Base-by-base conservation (phyloP, 2,113 vertebrate genomes). In the Rutilus rutilus region DNA sequence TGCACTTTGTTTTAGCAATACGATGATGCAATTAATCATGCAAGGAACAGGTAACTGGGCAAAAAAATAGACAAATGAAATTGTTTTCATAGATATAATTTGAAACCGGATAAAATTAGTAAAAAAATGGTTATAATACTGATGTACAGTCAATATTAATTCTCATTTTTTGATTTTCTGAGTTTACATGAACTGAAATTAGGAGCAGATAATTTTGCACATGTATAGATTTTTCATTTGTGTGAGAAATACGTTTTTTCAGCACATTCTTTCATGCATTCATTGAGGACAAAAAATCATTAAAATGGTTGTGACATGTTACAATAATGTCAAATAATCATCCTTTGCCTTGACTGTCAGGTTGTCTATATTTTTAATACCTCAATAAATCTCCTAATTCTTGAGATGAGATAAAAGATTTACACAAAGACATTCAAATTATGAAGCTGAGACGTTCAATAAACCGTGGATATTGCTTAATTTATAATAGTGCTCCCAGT, bases 321-420 rank as follows among this genome's bases (percentile, higher is more conserved):
- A 8, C 21, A 75, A 75, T 27, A 25, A 25, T 74, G 12, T 25
- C 71, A 47, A 47, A 74, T 21, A 47, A 27, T 47, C 71, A 42
- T 59, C 54, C 7, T 79, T 62, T 3, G 23, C 21, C 23, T 45
- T 1, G 12, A 62, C 12, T 62, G 33, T 27, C 30, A 79, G 77
- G 12, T 79, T 62, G 33, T 79, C 57, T 79, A 45, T 79, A 62
- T 62, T 42, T 79, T 39, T 39, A 25, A 62, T 17, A n/a, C 12
- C 11, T 23, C 77, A 60, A 59, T 30, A 76, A 77, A 77, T 8
- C 17, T 54, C 25, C 33, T 77, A 77, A 77, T 54, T 54, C 27
- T 77, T 78, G 17, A 19, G 50, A 78, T 47, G 71, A 15, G 71
- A 47, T 74, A 74, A 74, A 74, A 39, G 6, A 74, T 15, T 74